Evolutionary conservation across 2,797 vertebrate species (phyloP), one percentile per base, ranked within the genome.

Genomic region (Acipenser transmontanus): DNA sequence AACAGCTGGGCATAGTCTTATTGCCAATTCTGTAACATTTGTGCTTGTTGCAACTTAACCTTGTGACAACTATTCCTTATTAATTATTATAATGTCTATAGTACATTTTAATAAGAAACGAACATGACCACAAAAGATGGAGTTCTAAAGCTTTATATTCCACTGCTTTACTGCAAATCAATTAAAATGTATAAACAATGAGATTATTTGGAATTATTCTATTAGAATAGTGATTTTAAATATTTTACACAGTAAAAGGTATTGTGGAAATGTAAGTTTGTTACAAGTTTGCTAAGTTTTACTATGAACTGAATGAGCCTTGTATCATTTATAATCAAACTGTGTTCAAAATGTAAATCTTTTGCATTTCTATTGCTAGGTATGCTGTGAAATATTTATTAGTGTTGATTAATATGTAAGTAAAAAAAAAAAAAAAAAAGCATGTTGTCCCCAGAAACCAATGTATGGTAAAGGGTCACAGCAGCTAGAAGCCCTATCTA

Each of bases 401-500:
- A 34, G 34, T 34, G 34, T 3, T 34, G 34, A 34, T 34, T 34
- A 34, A 34, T 34, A 3, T 34, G 34, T 34, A 34, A 34, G 34
- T 34, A 4, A 34, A 34, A 34, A 34, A 34, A 34, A 20, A 20
- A 54, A 54, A 81, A 81, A 89, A 89, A 84, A 85, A 81, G 83
- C 78, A 68, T 74, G 77, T 81, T 86, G 85, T 85, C 85, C 83
- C 84, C 74, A 82, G 65, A 84, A 83, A 77, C 70, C 62, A 20
- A 69, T 82, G 84, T 79, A 69, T 82, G 84, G 79, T 83, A 85
- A 82, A 81, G 80, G 83, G 85, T 88, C 88, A 82, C 69, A 72
- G 77, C 75, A 86, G 85, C 89, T 85, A 80, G 84, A 87, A 81
- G 81, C 78, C 74, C 88, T 84, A 87, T 81, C 76, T 91, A 91